Evolutionary conservation across 2,797 vertebrate species (phyloP).

Genomic region (Lindbergichthys nudifrons): DNA sequence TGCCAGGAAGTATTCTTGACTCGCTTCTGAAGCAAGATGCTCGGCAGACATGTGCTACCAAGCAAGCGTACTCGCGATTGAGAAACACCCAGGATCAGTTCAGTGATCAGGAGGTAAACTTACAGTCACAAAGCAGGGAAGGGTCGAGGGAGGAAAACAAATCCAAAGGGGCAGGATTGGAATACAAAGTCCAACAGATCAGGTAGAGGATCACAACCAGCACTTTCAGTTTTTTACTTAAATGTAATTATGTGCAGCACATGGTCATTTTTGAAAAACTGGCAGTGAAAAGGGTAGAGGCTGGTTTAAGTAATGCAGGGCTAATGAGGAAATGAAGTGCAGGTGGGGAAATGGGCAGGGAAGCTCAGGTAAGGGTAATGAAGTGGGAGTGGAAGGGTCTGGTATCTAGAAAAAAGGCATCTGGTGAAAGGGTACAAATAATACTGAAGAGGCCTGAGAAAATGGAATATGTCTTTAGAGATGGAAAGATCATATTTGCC

Average conservation of each 20-base stretch:
- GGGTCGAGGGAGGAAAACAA: background rate
- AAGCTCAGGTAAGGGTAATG: background rate
- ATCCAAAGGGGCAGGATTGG: background rate
- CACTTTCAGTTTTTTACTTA: background rate
- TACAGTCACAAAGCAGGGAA: background rate
- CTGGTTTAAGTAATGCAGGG: no score
- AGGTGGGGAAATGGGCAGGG: background rate
- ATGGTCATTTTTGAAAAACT: no score
- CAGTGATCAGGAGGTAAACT: background rate
- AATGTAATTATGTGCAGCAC: no score
- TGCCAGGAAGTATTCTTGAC: no score
- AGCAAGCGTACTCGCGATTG: no score
- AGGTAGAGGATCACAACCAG: background rate
- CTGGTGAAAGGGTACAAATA: background rate
- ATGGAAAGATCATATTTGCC: background rate
- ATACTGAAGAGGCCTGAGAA: background rate
- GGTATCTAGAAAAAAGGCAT: no score
- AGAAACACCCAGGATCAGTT: conserved; percentile 5
- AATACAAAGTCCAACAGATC: background rate
- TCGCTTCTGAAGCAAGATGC: no score
- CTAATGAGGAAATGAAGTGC: no score
- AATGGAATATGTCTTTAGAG: background rate
- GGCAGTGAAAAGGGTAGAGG: no score
- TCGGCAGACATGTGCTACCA: no score
- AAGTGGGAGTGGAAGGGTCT: background rate